These are phyloP conservation scores for Platorchestia sp. DNA, from an alignment of 1,140 invertebrate species.

Conservation along the genomic window DNA sequence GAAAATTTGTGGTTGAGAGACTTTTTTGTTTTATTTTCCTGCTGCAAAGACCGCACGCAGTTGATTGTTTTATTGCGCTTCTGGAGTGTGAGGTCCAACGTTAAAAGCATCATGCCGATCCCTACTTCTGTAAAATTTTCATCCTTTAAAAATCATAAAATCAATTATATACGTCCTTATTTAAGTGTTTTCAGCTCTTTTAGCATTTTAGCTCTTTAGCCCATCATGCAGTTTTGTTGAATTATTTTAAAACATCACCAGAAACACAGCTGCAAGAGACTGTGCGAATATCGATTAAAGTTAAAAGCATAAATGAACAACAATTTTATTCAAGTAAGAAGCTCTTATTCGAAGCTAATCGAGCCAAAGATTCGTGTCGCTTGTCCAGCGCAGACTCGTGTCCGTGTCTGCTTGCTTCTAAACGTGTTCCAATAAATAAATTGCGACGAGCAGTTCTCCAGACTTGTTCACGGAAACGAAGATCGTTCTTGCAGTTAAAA, in stretches of 20 bases:
- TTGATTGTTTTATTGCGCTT: not conserved
- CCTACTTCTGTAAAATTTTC: not conserved
- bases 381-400: not conserved
- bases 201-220: no score
- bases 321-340: not conserved
- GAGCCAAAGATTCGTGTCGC: not conserved
- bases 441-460: not conserved
- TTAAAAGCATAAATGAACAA: not conserved
- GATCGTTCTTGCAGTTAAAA: not conserved
- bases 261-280: not conserved
- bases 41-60: not conserved
- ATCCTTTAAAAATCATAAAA: not conserved
- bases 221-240: not conserved
- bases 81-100: not conserved
- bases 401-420: not conserved
- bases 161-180: not conserved
- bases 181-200: not conserved
- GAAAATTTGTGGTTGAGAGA: not conserved
- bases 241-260: not conserved
- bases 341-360: not conserved
- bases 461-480: not conserved
- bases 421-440: conserved; percentile 34
- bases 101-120: not conserved
- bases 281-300: not conserved
- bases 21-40: not conserved